Evolutionary conservation across 2,113 vertebrate species (phyloP).

Genomic region (Antechinus stuartii): DNA sequence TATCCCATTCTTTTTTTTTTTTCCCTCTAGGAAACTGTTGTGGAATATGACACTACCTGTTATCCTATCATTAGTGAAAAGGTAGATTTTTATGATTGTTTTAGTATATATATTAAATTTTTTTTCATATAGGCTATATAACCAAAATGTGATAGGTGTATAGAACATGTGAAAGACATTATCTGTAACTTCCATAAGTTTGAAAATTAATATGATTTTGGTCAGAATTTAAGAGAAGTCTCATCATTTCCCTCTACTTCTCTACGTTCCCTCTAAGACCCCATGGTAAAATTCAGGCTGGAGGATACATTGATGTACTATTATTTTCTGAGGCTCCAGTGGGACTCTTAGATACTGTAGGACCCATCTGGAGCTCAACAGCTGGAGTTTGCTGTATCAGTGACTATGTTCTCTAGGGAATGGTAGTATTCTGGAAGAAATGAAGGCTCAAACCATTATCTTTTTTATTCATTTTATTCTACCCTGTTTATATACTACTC

Average conservation of each 20-base stretch:
- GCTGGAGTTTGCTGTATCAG: background rate
- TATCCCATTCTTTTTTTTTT: background rate
- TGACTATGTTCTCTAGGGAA: conserved; percentile 20
- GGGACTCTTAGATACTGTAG: background rate
- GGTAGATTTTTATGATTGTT: background rate
- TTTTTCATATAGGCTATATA: background rate
- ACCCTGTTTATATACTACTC: background rate
- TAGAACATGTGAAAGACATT: conserved; percentile 17
- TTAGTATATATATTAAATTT: background rate
- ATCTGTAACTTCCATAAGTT: background rate
- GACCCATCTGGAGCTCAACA: background rate
- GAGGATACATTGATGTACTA: conserved; percentile 11
- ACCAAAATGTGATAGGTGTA: background rate
- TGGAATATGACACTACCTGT: background rate
- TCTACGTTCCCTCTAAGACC: background rate
- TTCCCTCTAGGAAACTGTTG: background rate
- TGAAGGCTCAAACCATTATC: conserved; percentile 14
- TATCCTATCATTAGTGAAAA: background rate
- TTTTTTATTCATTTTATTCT: background rate
- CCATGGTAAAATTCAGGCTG: conserved; percentile 1
- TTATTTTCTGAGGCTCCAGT: background rate
- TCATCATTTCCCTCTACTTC: background rate
- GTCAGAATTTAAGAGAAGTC: background rate
- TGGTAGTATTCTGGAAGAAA: conserved; percentile 6
- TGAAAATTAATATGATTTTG: background rate